Percentiles rank a stretch among this genome's conserved stretches.
Evolutionary conservation across 1,140 invertebrate genomes (phyloP).

Genomic region (Drosophila sp.): DNA sequence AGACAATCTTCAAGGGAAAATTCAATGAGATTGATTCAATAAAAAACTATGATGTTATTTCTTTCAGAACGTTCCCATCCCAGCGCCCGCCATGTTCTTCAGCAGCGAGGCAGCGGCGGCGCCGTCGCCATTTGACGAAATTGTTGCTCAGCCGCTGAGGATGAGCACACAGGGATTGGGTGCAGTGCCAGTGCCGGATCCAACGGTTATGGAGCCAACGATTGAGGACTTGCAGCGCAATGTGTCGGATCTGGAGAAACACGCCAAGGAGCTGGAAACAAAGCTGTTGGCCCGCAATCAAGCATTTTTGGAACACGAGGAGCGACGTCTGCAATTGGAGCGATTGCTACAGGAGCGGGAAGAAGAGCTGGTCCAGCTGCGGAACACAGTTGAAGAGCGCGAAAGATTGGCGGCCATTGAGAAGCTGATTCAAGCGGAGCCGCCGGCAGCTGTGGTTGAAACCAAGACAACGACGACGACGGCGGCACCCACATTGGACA

Average conservation of each 20-base stretch:
- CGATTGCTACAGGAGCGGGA: slow-evolving; percentile 39
- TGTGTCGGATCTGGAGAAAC: slow-evolving; percentile 81
- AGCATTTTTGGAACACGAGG: slow-evolving; percentile 42
- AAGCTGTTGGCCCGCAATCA: slow-evolving; percentile 35
- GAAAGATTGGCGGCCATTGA: slow-evolving; percentile 53
- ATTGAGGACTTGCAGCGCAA: slow-evolving; percentile 81
- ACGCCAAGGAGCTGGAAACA: slow-evolving; percentile 72
- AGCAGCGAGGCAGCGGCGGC: slow-evolving; percentile 48
- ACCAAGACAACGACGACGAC: too few species aligned
- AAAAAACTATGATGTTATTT: background rate
- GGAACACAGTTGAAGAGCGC: slow-evolving; percentile 41
- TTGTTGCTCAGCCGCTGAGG: slow-evolving; percentile 55
- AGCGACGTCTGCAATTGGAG: slow-evolving; percentile 37
- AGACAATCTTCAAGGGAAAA: too few species aligned
- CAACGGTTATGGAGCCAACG: slow-evolving; percentile 51
- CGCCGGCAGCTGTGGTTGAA: background rate
- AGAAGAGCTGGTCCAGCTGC: slow-evolving; percentile 41
- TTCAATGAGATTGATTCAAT: background rate
- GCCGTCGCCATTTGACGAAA: slow-evolving; percentile 76
- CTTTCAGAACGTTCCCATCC: slow-evolving; percentile 28
- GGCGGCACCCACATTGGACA: slow-evolving; percentile 64
- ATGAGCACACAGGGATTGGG: slow-evolving; percentile 16
- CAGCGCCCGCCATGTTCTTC: slow-evolving; percentile 72
- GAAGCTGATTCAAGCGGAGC: slow-evolving; percentile 43
- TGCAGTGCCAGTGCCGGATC: background rate